phyloP scores from a whole-genome alignment of 92 coral and sea anemone species.

The Parazoanthus swiftii region DNA sequence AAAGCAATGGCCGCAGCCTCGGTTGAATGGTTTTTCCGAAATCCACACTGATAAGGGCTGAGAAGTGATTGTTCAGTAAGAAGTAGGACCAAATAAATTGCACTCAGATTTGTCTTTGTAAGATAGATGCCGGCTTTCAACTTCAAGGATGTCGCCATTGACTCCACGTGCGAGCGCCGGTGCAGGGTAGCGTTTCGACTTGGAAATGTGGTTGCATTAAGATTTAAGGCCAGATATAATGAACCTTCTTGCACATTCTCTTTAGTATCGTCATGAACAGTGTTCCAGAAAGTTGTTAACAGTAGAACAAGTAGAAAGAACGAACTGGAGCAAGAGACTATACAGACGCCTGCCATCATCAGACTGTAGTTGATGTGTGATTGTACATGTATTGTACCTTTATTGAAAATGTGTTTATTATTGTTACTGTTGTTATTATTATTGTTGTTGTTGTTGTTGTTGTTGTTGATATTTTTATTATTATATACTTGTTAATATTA shows the following conservation, averaged over 20 bases:
- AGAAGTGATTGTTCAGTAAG: too few relatives aligned
- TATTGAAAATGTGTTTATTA: too few relatives aligned
- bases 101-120: background rate
- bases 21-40: too few relatives aligned
- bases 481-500: too few relatives aligned
- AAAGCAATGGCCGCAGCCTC: too few relatives aligned
- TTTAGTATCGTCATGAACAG: background rate
- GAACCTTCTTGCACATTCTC: background rate
- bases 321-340: background rate
- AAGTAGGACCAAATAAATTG: background rate
- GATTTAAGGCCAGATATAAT: background rate
- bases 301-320: background rate
- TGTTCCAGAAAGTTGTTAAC: background rate
- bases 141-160: background rate
- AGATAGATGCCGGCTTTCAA: background rate
- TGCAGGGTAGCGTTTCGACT: background rate
- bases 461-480: too few relatives aligned
- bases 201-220: background rate
- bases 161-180: background rate
- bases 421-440: too few relatives aligned
- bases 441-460: too few relatives aligned
- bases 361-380: too few relatives aligned
- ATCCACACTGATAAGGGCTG: too few relatives aligned
- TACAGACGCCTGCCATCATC: background rate
- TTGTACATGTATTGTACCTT: too few relatives aligned